Base-by-base conservation (phyloP, 2,113 vertebrate genomes). In the Atherinomorus stipes region DNA sequence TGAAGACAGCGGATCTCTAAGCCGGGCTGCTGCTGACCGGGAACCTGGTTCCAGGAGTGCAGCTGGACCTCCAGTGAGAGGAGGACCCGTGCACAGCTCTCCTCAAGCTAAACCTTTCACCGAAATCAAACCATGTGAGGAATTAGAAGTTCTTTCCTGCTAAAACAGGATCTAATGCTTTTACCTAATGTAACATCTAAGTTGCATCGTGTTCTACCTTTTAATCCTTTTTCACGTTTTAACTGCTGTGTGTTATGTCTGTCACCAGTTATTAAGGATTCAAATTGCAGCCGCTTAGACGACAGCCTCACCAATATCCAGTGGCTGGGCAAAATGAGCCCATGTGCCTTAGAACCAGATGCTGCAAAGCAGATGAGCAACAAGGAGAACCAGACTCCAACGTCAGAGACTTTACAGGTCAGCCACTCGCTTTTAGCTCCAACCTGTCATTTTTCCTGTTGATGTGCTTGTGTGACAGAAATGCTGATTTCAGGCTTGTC, bases 261-360 rank as follows among this genome's bases (percentile, higher is more conserved):
- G 69, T 53, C 65, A 53, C 37, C 73, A 97, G 96, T 93, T 58
- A 93, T 86, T 8, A 89, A 88, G 0, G 93, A 95, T 38, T 67
- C 88, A 7, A 73, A 78, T 4, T 84, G 90, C 52, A 87, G 90
- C 11, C 71, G 80, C 2, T 89, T 97, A 25, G 93, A 98, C 65
- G 94, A 91, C 83, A 98, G 96, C 78, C 93, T 98, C 72, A 97
- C 96, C 64, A 96, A 96, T 70, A 96, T 98, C 79, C 96, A 98
- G 61, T 98, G 97, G 96, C 88, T 97, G 71, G 95, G 95, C 11
- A 95, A 85, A 77, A 96, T 96, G 95, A 95, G 76, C 86, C 93
- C 95, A 0, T 89, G 92, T 0, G 82, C 88, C 5, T 74, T 96
- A 9, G 93, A 88, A 57, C 61, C 93, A 4, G 90, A 93, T 70